Percentiles rank a stretch among this genome's conserved stretches.
phyloP scores from a whole-genome alignment of 2,888 invertebrate species.

The Pedicia rivosa region DNA sequence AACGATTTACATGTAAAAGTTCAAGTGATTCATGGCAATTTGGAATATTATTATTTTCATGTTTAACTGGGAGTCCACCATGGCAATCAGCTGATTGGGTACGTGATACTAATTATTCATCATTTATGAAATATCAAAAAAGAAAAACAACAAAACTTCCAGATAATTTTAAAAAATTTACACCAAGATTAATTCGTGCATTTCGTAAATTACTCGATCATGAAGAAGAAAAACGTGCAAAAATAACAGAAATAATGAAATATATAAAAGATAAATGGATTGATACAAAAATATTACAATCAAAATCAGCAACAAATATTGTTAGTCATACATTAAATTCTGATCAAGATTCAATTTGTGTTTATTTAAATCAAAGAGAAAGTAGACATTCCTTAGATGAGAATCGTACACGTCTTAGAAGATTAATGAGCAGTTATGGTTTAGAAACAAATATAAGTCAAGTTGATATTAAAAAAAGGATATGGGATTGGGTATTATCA shows the following conservation, averaged over 20 bases:
- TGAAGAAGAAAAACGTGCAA: constrained; percentile 45
- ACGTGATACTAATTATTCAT: constrained; percentile 50
- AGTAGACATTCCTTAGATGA: constrained; percentile 35
- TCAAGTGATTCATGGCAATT: constrained; percentile 63
- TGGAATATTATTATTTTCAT: constrained; percentile 37
- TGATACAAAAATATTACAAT: constrained; percentile 34
- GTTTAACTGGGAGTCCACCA: constrained; percentile 50
- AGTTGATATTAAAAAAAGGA: constrained; percentile 39
- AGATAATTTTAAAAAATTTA: constrained; percentile 42
- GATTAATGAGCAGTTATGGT: constrained; percentile 41
- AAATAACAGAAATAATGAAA: constrained; percentile 40
- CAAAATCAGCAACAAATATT: constrained; percentile 33
- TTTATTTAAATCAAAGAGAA: constrained; percentile 36
- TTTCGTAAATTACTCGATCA: constrained; percentile 54
- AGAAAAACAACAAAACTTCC: constrained; percentile 43
- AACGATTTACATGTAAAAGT: constrained; percentile 46
- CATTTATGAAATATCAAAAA: constrained; percentile 48
- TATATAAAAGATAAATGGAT: constrained; percentile 45
- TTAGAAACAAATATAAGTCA: constrained; percentile 44
- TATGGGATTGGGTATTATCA: constrained; percentile 49
- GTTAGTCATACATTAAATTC: constrained; percentile 19
- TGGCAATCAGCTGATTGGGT: constrained; percentile 57
- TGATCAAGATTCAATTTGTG: constrained; percentile 34
- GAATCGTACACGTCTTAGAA: constrained; percentile 35
- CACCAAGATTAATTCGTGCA: constrained; percentile 48